Evolutionary conservation across 1,140 invertebrate genomes (phyloP), one percentile per base, ranked within the genome.

Genomic region (Polypedilum vanderplanki): DNA sequence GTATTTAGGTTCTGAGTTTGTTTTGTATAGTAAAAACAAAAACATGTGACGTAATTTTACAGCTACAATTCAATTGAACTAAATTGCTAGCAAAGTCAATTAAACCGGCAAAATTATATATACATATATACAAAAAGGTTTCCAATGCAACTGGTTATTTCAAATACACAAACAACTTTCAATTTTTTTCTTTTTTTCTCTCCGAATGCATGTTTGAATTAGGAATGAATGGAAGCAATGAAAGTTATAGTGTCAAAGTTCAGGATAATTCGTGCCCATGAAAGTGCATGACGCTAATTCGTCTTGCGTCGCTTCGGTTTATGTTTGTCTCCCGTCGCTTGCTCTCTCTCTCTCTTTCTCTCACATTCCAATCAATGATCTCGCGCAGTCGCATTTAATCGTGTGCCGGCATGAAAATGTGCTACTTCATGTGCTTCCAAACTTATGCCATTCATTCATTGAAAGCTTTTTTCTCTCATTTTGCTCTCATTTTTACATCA

Each of bases 351-450:
- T 20, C 17, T 20, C 24, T 70, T 70, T 70, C 65, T n/a, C 65
- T 70, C 65, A 70, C 15, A 70, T 70, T 70, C 65, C 65, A 70
- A 70, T 70, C 65, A 70, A 70, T 70, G 65, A 70, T 70, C 15
- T 70, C 9, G 65, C 17, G 65, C 65, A 70, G 9, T 7, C 65
- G 65, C 65, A 18, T 22, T 70, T 12, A 12, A 4, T 15, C 4
- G 9, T n/a, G n/a, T 9, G 20, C 15, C 65, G 65, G 65, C 9
- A 22, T n/a, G 10, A 70, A 70, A 70, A 70, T 70, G 65, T 70
- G 46, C n/a, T 57, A 57, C 46, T 57, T 57, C 46, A 57, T 57
- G 46, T 57, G 46, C 46, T 57, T 57, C 46, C 12, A 57, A 57
- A 57, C 12, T n/a, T n/a, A 57, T 4, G 9, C 12, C 12, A 12